Evolutionary conservation across 2,888 invertebrate species (phyloP).

Genomic region (Phytoseiulus persimilis): DNA sequence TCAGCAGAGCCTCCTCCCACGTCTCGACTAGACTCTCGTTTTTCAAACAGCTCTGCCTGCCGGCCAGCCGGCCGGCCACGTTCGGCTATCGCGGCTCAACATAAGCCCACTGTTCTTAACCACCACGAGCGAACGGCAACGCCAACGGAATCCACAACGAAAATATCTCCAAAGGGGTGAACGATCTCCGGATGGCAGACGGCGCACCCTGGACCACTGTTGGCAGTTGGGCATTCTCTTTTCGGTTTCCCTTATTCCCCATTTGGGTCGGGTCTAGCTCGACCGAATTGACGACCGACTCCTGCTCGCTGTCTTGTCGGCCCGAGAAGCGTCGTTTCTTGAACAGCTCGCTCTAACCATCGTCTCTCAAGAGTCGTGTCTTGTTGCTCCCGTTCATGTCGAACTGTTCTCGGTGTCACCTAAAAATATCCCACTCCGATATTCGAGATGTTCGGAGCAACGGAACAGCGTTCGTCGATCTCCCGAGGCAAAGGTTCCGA

Average conservation of each 20-base stretch:
- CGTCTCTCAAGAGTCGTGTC: not conserved
- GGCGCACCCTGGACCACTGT: not conserved
- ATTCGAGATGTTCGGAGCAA: not conserved
- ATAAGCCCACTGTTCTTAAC: slow-evolving; percentile 5
- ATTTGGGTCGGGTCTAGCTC: not conserved
- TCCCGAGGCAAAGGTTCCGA: too few species aligned
- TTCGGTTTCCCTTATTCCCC: not conserved
- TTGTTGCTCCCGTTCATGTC: not conserved
- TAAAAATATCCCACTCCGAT: not conserved
- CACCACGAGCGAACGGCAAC: not conserved
- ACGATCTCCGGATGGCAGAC: not conserved
- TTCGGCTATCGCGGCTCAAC: not conserved
- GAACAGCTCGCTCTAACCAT: not conserved
- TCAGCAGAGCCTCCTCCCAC: not conserved
- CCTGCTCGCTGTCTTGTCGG: not conserved
- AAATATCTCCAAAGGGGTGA: not conserved
- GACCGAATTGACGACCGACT: not conserved
- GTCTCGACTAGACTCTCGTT: not conserved
- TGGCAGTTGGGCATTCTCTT: not conserved
- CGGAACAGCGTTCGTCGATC: too few species aligned
- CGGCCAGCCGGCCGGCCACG: not conserved
- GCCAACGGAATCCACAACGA: not conserved
- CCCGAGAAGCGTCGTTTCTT: not conserved
- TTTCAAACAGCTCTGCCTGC: not conserved
- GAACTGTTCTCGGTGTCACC: not conserved